A percentile compares a stretch with the other conserved stretches of the same genome.
These are phyloP conservation scores for Dilophus febrilis DNA, from an alignment of 2,888 invertebrate species.

Conservation along the genomic window DNA sequence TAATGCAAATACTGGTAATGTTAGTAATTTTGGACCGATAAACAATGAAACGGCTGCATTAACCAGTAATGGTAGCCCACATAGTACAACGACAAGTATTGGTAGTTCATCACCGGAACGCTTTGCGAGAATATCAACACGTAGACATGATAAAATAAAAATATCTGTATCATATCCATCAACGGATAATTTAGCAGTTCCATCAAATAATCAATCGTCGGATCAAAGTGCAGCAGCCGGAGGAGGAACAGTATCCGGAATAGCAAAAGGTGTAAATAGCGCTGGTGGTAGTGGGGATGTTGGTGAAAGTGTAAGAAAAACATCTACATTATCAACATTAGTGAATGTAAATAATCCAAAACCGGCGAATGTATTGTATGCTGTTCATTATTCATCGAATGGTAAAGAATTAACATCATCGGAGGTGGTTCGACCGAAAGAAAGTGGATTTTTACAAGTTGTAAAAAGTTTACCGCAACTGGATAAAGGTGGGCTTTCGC, in stretches of 20 bases:
- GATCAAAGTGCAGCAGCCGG: too few relatives aligned
- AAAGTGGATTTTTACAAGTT: conserved; percentile 41
- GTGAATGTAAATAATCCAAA: conserved; percentile 10
- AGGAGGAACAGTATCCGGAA: too few relatives aligned
- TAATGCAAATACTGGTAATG: too few relatives aligned
- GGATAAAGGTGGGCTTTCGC: conserved; percentile 15
- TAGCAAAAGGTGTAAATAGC: too few relatives aligned
- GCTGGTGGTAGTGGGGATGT: too few relatives aligned
- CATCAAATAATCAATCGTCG: conserved; percentile 12
- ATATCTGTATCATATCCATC: conserved; percentile 76
- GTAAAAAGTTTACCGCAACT: conserved; percentile 15
- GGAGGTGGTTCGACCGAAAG: conserved; percentile 30
- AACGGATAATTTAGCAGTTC: conserved; percentile 45
- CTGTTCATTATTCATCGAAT: conserved; percentile 50
- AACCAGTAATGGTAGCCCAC: conserved; percentile 49
- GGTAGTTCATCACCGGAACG: conserved; percentile 48
- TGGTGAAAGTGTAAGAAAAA: too few relatives aligned
- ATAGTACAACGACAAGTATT: conserved; percentile 47
- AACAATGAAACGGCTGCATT: conserved; percentile 42
- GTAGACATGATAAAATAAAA: conserved; percentile 62
- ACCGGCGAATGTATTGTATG: conserved; percentile 35
- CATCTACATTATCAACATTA: too few relatives aligned
- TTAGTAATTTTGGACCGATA: too few relatives aligned
- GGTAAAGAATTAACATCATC: conserved; percentile 43
- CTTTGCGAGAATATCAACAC: conserved; percentile 40